A percentile compares a stretch with the other conserved stretches of the same genome.
Conservation (phyloP, 2,113 vertebrate genomes). For the Antennarius striatus region DNA sequence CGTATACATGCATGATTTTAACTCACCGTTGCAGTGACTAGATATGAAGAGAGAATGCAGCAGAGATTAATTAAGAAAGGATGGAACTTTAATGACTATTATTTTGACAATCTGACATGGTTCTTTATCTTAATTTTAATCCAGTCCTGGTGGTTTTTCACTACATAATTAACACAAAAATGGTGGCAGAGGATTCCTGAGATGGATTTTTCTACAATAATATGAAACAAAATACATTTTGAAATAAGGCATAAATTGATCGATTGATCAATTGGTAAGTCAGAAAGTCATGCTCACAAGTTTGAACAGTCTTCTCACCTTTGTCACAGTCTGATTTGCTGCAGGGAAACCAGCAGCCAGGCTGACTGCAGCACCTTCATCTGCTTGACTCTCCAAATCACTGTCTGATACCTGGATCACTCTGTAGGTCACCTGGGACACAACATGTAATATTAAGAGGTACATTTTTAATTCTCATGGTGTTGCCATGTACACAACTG, state of each 20-base stretch:
- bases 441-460: background rate
- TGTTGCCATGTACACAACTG: too few species aligned
- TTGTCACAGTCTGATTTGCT: conserved; percentile 86
- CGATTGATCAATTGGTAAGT: background rate
- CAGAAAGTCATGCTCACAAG: background rate
- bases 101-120: too few species aligned
- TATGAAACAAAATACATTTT: background rate
- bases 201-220: background rate
- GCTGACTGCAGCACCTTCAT: conserved; percentile 88
- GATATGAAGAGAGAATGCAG: too few species aligned
- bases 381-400: conserved; percentile 89
- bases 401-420: conserved; percentile 94
- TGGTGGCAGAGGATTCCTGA: too few species aligned
- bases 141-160: too few species aligned
- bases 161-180: too few species aligned
- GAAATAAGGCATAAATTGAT: background rate
- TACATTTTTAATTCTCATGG: background rate
- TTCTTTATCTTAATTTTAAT: too few species aligned
- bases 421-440: conserved; percentile 88
- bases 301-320: conserved; percentile 72
- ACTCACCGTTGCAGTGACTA: too few species aligned
- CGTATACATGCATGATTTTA: too few species aligned
- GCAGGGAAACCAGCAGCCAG: conserved; percentile 86
- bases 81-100: too few species aligned
- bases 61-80: too few species aligned